These are phyloP conservation scores for Plusia festucae DNA, from an alignment of 2,888 invertebrate genomes.

Conservation along the genomic window DNA sequence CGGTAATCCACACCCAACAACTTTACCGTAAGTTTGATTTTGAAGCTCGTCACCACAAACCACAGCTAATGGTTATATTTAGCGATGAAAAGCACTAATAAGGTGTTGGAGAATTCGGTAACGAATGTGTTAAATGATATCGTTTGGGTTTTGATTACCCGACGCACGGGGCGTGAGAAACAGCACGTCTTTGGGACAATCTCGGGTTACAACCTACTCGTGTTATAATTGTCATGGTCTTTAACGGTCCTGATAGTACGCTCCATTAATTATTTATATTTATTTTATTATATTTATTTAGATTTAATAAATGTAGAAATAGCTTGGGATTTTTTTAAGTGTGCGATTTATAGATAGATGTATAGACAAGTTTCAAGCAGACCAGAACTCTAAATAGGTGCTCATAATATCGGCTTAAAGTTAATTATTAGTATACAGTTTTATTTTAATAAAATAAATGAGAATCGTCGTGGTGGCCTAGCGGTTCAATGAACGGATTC, in stretches of 20 bases:
- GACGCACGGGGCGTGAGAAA: constrained; percentile 76
- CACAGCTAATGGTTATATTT: constrained; percentile 60
- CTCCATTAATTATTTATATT: too few relatives aligned
- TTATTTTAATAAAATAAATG: too few relatives aligned
- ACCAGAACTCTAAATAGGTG: too few relatives aligned
- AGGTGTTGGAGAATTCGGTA: constrained; percentile 71
- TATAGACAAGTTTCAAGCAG: too few relatives aligned
- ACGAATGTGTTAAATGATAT: constrained; percentile 81
- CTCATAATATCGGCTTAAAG: too few relatives aligned
- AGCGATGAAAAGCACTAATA: constrained; percentile 67
- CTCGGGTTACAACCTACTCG: constrained; percentile 74
- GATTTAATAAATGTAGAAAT: too few relatives aligned
- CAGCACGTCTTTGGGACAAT: constrained; percentile 69
- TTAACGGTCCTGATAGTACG: neutral
- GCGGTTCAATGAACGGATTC: too few relatives aligned
- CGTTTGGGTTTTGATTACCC: constrained; percentile 72
- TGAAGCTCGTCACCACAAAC: constrained; percentile 45
- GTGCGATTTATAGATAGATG: too few relatives aligned
- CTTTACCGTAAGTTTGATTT: constrained; percentile 8
- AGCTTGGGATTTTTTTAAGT: too few relatives aligned
- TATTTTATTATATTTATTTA: too few relatives aligned
- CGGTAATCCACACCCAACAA: constrained; percentile 1
- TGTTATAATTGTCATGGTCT: constrained; percentile 53
- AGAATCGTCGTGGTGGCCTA: too few relatives aligned
- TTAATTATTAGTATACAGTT: too few relatives aligned